Base-by-base conservation (phyloP, 2,888 invertebrate genomes). In the Troilus luridus region DNA sequence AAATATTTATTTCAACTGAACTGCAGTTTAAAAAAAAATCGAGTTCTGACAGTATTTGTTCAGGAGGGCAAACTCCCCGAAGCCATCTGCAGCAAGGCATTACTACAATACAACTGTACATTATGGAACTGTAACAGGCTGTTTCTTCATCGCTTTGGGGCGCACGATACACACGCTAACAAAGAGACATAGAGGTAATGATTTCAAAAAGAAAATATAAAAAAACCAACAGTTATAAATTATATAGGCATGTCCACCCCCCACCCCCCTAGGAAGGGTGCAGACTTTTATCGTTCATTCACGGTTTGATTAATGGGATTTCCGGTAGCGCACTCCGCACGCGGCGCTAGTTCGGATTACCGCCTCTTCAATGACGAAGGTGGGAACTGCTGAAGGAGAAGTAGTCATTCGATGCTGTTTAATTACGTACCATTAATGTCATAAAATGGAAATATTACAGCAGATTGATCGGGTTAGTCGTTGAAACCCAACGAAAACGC, bases 151-250 rank as follows among this genome's bases (percentile, higher is more conserved):
- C 56, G n/a, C 85, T 56, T 1, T 14, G 27, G 85, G 85, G 56
- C 12, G 56, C 85, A n/a, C 56, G n/a, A 85, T 58, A 11, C 54
- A 85, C 56, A 58, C 85, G n/a, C 85, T 21, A n/a, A 85, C 85
- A 85, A 85, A 56, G 85, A 14, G 85, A n/a, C 41, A 85, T 85
- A n/a, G 56, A 85, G 85, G 85, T 85, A 85, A 85, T 85, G 85
- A 85, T 85, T 85, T 85, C 85, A 85, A 85, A 85, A 85, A 85
- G 85, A 58, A 81, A 56, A 85, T 85, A 85, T n/a, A 85, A 85
- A 58, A 41, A 89, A 89, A 89, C 27, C 21, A 89, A 89, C 88
- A 60, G 89, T 64, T 89, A 89, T 89, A 64, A 89, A 89, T 89
- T 89, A 89, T 64, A 88, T 24, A 64, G 24, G 64, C 89, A 62